A percentile compares a stretch with the other conserved stretches of the same genome.
These are phyloP conservation scores for Cydia pomonella DNA, from an alignment of 1,140 invertebrate species.

Conservation along the genomic window DNA sequence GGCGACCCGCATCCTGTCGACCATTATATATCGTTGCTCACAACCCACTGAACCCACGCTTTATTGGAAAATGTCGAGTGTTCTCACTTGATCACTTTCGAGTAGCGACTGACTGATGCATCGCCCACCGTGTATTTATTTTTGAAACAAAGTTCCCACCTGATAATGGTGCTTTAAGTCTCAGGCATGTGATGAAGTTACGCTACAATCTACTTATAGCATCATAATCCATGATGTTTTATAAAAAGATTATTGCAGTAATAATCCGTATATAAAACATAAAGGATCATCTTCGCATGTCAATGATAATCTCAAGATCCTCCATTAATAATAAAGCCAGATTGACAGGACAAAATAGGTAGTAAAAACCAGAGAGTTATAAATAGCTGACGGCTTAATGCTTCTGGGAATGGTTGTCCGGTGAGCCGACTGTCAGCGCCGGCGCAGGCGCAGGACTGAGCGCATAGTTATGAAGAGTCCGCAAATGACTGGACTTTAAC, in stretches of 20 bases:
- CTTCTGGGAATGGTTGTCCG: slow-evolving; percentile 21
- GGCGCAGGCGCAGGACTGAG: background rate
- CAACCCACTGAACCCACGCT: background rate
- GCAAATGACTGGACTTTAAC: slow-evolving; percentile 6
- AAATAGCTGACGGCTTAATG: slow-evolving; percentile 5
- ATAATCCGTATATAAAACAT: slow-evolving; percentile 4
- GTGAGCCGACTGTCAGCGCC: slow-evolving; percentile 10
- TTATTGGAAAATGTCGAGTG: slow-evolving; percentile 27
- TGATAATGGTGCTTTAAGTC: background rate
- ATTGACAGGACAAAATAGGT: slow-evolving; percentile 23
- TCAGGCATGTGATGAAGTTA: background rate
- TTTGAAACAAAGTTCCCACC: background rate
- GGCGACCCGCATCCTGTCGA: slow-evolving; percentile 6
- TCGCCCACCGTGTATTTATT: slow-evolving; percentile 17
- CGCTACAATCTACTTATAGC: slow-evolving; percentile 6
- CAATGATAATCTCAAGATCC: slow-evolving; percentile 5
- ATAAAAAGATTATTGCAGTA: too few relatives aligned
- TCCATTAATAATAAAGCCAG: slow-evolving; percentile 21
- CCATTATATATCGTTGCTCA: slow-evolving; percentile 27
- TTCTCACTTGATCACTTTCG: slow-evolving; percentile 29
- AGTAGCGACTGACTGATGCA: slow-evolving; percentile 14
- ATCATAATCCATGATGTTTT: background rate
- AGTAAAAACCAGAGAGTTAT: slow-evolving; percentile 28
- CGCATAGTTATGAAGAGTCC: slow-evolving; percentile 9
- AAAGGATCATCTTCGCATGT: background rate